phyloP scores from a whole-genome alignment of 2,797 vertebrate species.

The Ptychobarbus kaznakovi region DNA sequence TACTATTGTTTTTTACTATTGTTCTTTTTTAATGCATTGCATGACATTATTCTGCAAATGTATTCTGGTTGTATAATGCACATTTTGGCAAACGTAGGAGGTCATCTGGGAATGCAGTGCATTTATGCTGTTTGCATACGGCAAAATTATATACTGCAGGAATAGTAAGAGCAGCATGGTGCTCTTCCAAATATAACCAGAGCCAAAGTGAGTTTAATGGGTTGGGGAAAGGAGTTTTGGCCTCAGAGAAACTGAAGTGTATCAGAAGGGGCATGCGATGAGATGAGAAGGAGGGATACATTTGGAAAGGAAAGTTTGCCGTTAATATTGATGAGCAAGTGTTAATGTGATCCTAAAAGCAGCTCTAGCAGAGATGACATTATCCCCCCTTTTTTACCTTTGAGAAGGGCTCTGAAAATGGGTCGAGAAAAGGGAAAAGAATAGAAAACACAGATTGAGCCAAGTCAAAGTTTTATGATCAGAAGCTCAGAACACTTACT shows the following conservation, averaged over 20 bases:
- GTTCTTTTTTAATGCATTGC: neutral
- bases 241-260: conserved; percentile 54
- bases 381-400: conserved; percentile 24
- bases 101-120: conserved; percentile 1
- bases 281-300: conserved; percentile 60
- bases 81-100: neutral
- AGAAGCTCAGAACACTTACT: conserved; percentile 59
- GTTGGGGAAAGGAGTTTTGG: conserved; percentile 9
- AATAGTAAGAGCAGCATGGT: neutral
- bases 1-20: too few relatives aligned
- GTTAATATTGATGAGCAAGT: conserved; percentile 65
- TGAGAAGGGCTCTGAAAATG: conserved; percentile 42
- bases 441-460: conserved; percentile 42
- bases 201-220: conserved; percentile 2
- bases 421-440: conserved; percentile 36
- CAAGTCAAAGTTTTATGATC: conserved; percentile 60
- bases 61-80: conserved; percentile 1
- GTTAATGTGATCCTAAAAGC: conserved; percentile 59
- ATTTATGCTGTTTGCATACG: neutral
- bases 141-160: conserved; percentile 14
- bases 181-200: conserved; percentile 17
- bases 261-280: conserved; percentile 50
- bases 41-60: neutral
- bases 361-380: conserved; percentile 37
- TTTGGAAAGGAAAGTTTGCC: conserved; percentile 58